Percentiles rank a stretch among this genome's conserved stretches.
Conservation (phyloP, 2,797 vertebrate species). For the Otolemur crassicaudatus region DNA sequence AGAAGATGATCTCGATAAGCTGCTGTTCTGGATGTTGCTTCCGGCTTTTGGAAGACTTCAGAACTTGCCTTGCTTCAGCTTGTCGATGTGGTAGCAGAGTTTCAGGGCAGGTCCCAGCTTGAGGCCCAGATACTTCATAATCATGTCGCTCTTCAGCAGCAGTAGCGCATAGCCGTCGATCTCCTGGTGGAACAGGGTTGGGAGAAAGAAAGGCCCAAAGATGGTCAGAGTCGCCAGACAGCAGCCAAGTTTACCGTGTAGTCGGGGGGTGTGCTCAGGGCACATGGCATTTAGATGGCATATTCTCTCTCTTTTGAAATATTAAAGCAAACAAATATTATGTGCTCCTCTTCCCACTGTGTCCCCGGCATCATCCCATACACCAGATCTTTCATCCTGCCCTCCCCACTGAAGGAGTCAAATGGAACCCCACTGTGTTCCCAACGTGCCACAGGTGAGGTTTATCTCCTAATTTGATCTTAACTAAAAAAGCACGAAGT, state of each 20-base stretch:
- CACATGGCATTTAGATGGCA: background rate
- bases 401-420: background rate
- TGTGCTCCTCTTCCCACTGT: background rate
- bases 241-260: background rate
- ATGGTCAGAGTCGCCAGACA: background rate
- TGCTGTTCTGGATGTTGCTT: slow-evolving; percentile 61
- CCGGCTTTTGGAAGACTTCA: slow-evolving; percentile 84
- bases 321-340: background rate
- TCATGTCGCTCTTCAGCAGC: slow-evolving; percentile 97
- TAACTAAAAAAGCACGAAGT: background rate
- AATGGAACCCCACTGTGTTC: background rate
- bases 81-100: slow-evolving; percentile 98
- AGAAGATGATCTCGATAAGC: slow-evolving; percentile 78
- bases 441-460: background rate
- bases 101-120: slow-evolving; percentile 97
- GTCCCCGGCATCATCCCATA: background rate
- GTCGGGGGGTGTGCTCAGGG: background rate
- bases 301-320: background rate
- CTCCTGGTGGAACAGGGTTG: slow-evolving; percentile 89
- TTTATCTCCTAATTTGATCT: background rate
- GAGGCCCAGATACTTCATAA: slow-evolving; percentile 99
- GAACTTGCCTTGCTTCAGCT: slow-evolving; percentile 95
- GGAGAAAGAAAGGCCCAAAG: slow-evolving; percentile 64
- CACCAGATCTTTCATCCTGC: background rate
- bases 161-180: slow-evolving; percentile 96